These are phyloP conservation scores for Autographa pulchrina DNA, from an alignment of 2,888 invertebrate genomes.

Conservation along the genomic window DNA sequence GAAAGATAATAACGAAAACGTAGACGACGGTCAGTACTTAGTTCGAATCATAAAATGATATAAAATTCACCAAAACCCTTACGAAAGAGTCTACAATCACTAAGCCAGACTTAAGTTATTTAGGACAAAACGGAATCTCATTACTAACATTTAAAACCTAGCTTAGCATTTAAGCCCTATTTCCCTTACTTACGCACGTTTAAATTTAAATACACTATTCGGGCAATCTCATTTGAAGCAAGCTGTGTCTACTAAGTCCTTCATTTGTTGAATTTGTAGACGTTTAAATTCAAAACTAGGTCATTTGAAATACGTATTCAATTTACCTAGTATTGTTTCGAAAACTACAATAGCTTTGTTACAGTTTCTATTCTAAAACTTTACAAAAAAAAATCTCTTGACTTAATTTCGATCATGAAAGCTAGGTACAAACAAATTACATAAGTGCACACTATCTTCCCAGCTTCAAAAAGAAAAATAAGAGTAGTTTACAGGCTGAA, in stretches of 20 bases:
- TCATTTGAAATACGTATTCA: neutral
- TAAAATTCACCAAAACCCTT: neutral
- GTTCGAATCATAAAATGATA: too few species aligned
- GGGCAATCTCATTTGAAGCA: slow-evolving; percentile 1
- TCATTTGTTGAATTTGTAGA: neutral
- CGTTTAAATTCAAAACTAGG: neutral
- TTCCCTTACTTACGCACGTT: slow-evolving; percentile 26
- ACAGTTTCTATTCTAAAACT: neutral
- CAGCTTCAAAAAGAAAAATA: too few species aligned
- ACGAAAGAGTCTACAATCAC: neutral
- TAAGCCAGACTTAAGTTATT: neutral
- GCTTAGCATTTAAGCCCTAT: slow-evolving; percentile 15
- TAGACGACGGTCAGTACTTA: too few species aligned
- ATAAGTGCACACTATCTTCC: neutral
- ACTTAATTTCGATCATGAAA: neutral
- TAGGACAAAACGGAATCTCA: slow-evolving; percentile 13
- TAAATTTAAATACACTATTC: slow-evolving; percentile 22
- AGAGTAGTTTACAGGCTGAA: neutral
- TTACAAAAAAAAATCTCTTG: neutral
- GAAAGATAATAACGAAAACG: too few species aligned
- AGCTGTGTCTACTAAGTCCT: neutral
- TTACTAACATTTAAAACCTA: slow-evolving; percentile 20
- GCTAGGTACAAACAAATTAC: neutral
- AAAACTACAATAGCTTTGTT: neutral
- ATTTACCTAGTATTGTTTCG: neutral